Conservation (phyloP, 2,113 vertebrate species). For the Cyprinodon tularosa region DNA sequence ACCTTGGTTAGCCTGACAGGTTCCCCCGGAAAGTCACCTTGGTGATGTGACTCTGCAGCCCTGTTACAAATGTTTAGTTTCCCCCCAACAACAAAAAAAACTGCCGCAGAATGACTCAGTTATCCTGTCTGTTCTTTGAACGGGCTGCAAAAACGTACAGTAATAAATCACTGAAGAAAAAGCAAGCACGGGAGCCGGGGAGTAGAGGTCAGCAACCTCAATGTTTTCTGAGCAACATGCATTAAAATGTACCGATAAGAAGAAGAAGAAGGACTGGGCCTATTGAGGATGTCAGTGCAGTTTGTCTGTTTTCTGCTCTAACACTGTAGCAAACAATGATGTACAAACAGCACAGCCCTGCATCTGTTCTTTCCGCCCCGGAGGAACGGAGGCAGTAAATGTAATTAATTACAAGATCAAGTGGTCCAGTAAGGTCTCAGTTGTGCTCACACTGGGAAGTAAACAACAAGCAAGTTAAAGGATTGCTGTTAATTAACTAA, state of each 20-base stretch:
- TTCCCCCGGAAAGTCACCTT: constrained; percentile 69
- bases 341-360: constrained; percentile 21
- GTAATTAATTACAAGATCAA: constrained; percentile 53
- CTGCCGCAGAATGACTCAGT: constrained; percentile 70
- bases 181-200: constrained; percentile 27
- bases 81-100: constrained; percentile 44
- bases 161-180: constrained; percentile 57
- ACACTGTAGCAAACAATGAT: constrained; percentile 12
- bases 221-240: constrained; percentile 46
- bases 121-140: constrained; percentile 38
- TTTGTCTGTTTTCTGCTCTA: constrained; percentile 19
- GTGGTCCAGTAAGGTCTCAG: constrained; percentile 32
- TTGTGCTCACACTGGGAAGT: constrained; percentile 27
- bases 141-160: constrained; percentile 20
- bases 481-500: constrained; percentile 45
- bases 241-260: constrained; percentile 53
- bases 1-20: constrained; percentile 59
- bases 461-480: constrained; percentile 56
- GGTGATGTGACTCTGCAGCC: constrained; percentile 53
- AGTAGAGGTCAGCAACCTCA: constrained; percentile 50
- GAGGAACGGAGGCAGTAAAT: constrained; percentile 41
- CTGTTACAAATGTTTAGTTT: constrained; percentile 53
- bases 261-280: constrained; percentile 11
- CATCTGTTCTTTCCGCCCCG: constrained; percentile 34
- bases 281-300: constrained; percentile 17